Evolutionary conservation across 2,113 vertebrate genomes (phyloP), one percentile per base, ranked within the genome.

Genomic region (Pithys albifrons): DNA sequence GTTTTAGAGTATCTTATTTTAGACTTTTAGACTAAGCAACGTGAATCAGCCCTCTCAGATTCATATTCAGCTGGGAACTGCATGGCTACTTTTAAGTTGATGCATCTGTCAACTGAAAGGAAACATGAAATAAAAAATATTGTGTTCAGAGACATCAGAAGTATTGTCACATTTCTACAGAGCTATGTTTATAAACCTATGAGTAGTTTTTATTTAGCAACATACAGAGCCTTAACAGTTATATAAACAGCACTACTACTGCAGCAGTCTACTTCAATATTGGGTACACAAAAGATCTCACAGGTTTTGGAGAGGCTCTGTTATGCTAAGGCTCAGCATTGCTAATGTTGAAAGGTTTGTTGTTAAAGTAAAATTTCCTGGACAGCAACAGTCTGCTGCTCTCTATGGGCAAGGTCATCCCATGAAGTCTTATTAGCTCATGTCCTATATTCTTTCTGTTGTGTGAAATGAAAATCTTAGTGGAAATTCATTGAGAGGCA

Each of bases 81-180:
- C 57, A 72, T 95, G 79, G 84, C 66, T 93, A 85, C 54, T 93
- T 94, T 67, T 75, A 80, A 89, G 71, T 49, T 94, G 80, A 95
- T 75, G 19, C 69, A 81, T 81, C 85, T 92, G 79, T 94, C 92
- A 94, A 48, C 69, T 78, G 57, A 86, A 88, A 73, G 90, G 69
- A 82, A 93, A 59, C 41, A 82, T 59, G 59, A 90, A 74, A 93
- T 85, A 33, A 94, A 86, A 94, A 92, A 55, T 41, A 35, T 48
- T 55, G 52, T 19, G 20, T 72, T 95, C 73, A 86, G 65, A 83
- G 39, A 76, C 59, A 55, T 89, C 49, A 69, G 46, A 88, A 88
- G 57, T 29, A 93, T 52, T 86, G 79, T 71, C 88, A 86, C 83
- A 78, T 90, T 86, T 43, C 55, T 89, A 73, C 46, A 64, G 59